These are phyloP conservation scores for Mungos mungo DNA, from an alignment of 2,113 vertebrate species.

Conservation along the genomic window DNA sequence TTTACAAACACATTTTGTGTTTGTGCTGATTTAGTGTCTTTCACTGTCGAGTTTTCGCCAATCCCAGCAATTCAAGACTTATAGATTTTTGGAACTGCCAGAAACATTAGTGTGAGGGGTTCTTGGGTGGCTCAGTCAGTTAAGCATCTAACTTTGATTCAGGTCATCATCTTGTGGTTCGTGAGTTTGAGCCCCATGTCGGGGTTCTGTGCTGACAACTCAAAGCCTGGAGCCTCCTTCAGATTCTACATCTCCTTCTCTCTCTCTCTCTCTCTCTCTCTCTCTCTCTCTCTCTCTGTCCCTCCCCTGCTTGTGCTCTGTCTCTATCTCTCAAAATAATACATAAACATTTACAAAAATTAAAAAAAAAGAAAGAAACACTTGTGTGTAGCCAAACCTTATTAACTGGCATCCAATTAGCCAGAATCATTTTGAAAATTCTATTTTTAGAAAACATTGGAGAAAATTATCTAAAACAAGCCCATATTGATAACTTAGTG, in stretches of 20 bases:
- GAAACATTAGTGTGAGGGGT: not conserved
- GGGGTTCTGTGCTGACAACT: too few species aligned
- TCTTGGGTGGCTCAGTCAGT: too few species aligned
- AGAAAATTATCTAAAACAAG: slow-evolving; percentile 35
- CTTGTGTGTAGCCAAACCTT: not conserved
- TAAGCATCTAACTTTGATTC: too few species aligned
- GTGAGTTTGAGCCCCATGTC: too few species aligned
- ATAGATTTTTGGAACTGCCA: not conserved
- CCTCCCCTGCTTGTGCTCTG: too few species aligned
- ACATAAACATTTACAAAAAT: too few species aligned
- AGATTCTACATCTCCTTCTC: too few species aligned
- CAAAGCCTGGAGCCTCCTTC: too few species aligned
- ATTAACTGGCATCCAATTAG: not conserved
- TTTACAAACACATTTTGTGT: not conserved
- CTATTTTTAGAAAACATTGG: not conserved
- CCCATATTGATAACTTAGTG: not conserved
- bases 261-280: too few species aligned
- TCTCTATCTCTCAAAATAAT: too few species aligned
- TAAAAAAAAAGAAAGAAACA: not conserved
- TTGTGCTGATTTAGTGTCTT: not conserved
- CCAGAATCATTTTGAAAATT: slow-evolving; percentile 27
- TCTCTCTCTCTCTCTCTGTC: too few species aligned
- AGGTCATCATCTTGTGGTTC: too few species aligned
- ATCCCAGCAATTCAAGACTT: not conserved
- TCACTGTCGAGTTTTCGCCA: not conserved